phyloP scores from a whole-genome alignment of 2,113 vertebrate genomes.

The Lepus europaeus region DNA sequence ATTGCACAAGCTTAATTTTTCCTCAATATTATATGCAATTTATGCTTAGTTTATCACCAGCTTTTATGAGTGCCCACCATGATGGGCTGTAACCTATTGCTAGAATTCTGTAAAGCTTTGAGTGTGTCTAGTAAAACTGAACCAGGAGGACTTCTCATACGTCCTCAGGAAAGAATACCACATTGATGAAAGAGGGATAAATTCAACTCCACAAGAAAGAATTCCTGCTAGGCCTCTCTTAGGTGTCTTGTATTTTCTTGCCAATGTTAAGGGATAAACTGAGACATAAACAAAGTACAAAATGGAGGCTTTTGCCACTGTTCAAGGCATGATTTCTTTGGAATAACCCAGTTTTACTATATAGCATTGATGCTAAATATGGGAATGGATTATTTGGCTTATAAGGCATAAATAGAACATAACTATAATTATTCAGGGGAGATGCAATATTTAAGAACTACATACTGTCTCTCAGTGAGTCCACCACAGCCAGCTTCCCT shows the following conservation, averaged over 20 bases:
- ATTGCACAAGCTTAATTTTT: not conserved
- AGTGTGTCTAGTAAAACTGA: not conserved
- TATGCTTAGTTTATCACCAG: slow-evolving; percentile 13
- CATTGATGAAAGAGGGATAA: not conserved
- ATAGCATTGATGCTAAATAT: not conserved
- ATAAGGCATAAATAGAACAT: not conserved
- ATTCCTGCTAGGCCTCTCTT: not conserved
- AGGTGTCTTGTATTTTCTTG: not conserved
- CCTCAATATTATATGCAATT: not conserved
- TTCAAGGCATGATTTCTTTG: slow-evolving; percentile 24
- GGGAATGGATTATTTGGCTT: not conserved
- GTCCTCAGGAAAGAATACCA: not conserved
- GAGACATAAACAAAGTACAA: not conserved
- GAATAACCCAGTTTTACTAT: slow-evolving; percentile 18
- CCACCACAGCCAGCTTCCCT: not conserved
- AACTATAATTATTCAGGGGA: slow-evolving; percentile 33
- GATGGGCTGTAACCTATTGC: not conserved
- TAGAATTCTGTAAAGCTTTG: not conserved
- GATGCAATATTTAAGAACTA: slow-evolving; percentile 8
- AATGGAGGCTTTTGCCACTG: not conserved
- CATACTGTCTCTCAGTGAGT: not conserved
- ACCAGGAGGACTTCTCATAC: not conserved
- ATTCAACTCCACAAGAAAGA: not conserved
- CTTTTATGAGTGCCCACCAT: not conserved
- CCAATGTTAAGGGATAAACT: not conserved